Evolutionary conservation across 2,888 invertebrate species (phyloP).

Genomic region (Synergus itoensis): DNA sequence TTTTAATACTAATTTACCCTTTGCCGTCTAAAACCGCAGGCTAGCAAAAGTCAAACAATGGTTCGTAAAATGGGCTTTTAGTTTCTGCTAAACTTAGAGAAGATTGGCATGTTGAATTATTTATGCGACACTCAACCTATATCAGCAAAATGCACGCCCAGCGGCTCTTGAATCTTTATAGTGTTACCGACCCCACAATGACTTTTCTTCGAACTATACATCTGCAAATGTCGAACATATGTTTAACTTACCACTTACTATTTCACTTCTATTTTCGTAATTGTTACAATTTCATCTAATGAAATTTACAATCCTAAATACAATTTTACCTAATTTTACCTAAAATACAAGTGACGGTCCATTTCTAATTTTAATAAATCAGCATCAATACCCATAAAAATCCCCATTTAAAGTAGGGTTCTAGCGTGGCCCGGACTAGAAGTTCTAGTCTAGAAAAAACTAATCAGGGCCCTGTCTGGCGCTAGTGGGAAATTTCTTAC

Average conservation of each 20-base stretch:
- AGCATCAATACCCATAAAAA: too few relatives aligned
- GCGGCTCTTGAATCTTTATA: not conserved
- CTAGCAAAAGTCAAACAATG: conserved; percentile 10
- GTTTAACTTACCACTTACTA: not conserved
- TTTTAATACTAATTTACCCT: not conserved
- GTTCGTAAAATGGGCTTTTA: conserved; percentile 41
- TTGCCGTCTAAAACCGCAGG: not conserved
- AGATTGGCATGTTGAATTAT: conserved; percentile 63
- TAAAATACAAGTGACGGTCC: too few relatives aligned
- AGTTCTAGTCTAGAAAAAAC: too few relatives aligned
- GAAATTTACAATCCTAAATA: not conserved
- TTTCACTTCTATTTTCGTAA: not conserved
- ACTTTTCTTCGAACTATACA: not conserved
- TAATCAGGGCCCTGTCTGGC: too few relatives aligned
- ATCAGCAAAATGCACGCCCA: conserved; percentile 46
- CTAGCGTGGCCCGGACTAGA: too few relatives aligned
- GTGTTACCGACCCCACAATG: conserved; percentile 25
- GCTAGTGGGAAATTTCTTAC: too few relatives aligned
- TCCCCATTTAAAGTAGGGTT: too few relatives aligned
- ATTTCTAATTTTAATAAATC: not conserved
- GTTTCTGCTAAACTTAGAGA: conserved; percentile 57
- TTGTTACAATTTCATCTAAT: not conserved
- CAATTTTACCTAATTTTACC: too few relatives aligned
- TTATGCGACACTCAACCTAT: conserved; percentile 56
- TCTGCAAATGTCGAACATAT: not conserved